A percentile compares a stretch with the other conserved stretches of the same genome.
phyloP scores from a whole-genome alignment of 2,797 vertebrate species.

The Falco berigora region DNA sequence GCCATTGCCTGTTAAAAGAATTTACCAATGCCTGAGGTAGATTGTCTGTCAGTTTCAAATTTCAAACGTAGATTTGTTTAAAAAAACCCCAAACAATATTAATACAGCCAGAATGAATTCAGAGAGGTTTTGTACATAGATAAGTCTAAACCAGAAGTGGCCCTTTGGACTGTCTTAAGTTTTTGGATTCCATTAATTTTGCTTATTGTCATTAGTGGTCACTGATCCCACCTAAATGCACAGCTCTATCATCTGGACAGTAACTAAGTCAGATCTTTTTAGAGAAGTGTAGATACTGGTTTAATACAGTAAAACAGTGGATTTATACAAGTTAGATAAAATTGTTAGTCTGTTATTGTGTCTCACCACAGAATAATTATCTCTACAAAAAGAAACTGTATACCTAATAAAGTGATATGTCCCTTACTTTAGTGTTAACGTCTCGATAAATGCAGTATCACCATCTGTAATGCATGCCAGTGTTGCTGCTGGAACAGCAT shows the following conservation, averaged over 20 bases:
- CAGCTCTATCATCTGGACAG: background rate
- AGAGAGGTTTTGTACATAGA: background rate
- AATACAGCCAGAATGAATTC: background rate
- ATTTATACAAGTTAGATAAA: background rate
- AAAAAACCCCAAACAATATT: background rate
- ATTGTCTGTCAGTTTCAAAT: background rate
- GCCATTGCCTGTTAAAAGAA: background rate
- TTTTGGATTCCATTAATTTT: background rate
- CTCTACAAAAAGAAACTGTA: background rate
- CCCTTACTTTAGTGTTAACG: background rate
- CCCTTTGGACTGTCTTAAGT: background rate
- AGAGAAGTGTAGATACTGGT: background rate
- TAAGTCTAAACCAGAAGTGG: background rate
- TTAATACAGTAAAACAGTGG: background rate
- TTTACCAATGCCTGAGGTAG: background rate
- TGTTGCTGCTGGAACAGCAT: background rate
- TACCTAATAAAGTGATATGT: background rate
- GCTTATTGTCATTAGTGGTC: background rate
- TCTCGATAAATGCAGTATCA: background rate
- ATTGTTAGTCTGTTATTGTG: background rate
- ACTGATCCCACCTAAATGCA: background rate
- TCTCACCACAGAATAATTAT: background rate
- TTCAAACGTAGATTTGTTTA: background rate
- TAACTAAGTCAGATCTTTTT: background rate
- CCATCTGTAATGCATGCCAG: background rate